Evolutionary conservation across 2,113 vertebrate species (phyloP).

Genomic region (Rhinoderma darwinii): DNA sequence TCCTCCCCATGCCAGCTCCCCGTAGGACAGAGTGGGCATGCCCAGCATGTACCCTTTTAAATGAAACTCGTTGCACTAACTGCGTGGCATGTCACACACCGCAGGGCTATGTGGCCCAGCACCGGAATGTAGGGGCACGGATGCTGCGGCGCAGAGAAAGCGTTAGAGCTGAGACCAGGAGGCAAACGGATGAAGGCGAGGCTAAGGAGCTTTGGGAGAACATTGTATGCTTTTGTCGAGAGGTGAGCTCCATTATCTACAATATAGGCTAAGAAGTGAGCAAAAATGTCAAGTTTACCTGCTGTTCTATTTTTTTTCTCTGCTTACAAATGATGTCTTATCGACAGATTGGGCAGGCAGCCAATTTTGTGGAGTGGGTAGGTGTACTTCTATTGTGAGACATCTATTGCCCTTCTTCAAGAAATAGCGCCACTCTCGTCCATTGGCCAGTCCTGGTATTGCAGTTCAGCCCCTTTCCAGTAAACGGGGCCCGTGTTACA

Average conservation of each 20-base stretch:
- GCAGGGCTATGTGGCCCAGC: conserved; percentile 85
- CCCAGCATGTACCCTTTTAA: conserved; percentile 92
- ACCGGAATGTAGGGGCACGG: conserved; percentile 70
- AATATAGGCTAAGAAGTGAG: too few relatives aligned
- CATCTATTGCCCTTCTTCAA: neutral
- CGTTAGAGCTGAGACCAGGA: conserved; percentile 90
- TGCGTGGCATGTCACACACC: conserved; percentile 92
- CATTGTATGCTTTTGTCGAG: conserved; percentile 93
- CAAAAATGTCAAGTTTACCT: too few relatives aligned
- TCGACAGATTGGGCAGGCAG: too few relatives aligned
- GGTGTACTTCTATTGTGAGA: neutral
- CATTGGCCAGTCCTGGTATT: neutral
- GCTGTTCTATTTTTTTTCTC: neutral
- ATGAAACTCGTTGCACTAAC: conserved; percentile 85
- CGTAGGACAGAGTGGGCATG: conserved; percentile 80
- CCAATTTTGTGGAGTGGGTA: neutral
- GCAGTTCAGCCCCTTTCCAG: neutral
- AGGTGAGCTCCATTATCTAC: conserved; percentile 77
- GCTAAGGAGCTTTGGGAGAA: conserved; percentile 97
- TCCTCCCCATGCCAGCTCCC: conserved; percentile 68
- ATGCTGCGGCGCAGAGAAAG: conserved; percentile 90
- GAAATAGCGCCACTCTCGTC: neutral
- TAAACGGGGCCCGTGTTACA: neutral
- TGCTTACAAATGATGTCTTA: neutral
- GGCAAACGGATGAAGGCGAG: conserved; percentile 92